Percentiles rank a stretch among this genome's conserved stretches.
These are phyloP conservation scores for Cephus rjabovi DNA, from an alignment of 2,888 invertebrate genomes.

Conservation along the genomic window DNA sequence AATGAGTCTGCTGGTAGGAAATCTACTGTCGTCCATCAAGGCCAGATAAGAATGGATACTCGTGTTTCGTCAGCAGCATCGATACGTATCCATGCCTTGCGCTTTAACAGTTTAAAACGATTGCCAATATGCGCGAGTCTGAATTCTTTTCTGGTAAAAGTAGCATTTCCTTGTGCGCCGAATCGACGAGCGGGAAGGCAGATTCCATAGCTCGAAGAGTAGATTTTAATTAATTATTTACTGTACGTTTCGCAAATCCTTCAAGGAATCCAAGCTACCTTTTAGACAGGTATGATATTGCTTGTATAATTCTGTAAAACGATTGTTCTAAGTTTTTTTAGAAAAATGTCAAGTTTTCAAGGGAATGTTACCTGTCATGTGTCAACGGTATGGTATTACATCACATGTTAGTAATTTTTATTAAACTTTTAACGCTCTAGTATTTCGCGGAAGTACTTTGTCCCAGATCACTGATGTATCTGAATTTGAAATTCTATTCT, in stretches of 20 bases:
- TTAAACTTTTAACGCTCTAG: not conserved
- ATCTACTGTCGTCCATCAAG: constrained; percentile 38
- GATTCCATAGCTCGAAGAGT: not conserved
- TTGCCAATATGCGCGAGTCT: constrained; percentile 38
- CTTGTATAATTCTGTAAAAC: not conserved
- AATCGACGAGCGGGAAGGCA: not conserved
- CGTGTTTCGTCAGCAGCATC: constrained; percentile 47
- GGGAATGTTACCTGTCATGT: not conserved
- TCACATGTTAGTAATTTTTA: not conserved
- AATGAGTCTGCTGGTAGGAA: not conserved
- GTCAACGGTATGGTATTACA: not conserved
- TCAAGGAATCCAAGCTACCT: not conserved
- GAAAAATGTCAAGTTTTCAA: not conserved
- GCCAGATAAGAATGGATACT: constrained; percentile 61
- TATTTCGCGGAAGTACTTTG: not conserved
- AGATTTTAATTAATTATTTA: not conserved
- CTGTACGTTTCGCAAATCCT: not conserved
- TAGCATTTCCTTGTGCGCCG: not conserved
- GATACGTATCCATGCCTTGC: not conserved
- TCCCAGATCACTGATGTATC: not conserved
- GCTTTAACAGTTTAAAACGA: constrained; percentile 9
- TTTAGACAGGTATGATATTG: not conserved
- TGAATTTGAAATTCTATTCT: not conserved
- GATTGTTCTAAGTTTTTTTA: not conserved
- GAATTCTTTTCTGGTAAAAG: not conserved